Evolutionary conservation across 2,888 invertebrate species (phyloP), one percentile per base, ranked within the genome.

Genomic region (Zaprionus obscuricornis): DNA sequence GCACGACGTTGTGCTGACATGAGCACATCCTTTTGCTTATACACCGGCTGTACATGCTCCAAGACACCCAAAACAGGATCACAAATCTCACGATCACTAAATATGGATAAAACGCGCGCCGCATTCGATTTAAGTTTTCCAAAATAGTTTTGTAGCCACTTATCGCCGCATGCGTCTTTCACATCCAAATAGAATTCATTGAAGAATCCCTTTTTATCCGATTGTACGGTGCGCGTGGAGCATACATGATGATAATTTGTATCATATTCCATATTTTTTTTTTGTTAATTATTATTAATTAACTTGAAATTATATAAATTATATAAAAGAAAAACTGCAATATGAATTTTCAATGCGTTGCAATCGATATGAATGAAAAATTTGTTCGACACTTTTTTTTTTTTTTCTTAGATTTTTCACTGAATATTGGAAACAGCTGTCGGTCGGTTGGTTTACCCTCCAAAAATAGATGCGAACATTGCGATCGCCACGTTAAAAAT

Each of bases 191-290:
- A 92, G 65, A 95, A 92, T 31, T 92, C 92, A 66, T 92, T 91
- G 87, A 96, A 96, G 89, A 96, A 96, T 0, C 96, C 96, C 75
- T 94, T 93, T 58, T 92, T 91, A 72, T 94, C 93, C 0, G 95
- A 94, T 88, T 94, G 95, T 0, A 96, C 91, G 0, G 96, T 96
- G 58, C 93, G 92, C 76, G 93, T 92, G 77, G 95, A 95, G 89
- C 96, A 96, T 24, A 93, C 91, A 13, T 92, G 91, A 24, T 93
- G 92, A 85, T 93, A 95, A 2, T 91, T 87, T 66, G 91, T 65
- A 46, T 87, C 86, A 51, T 60, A 67, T 24, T 81, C 81, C 86
- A 85, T 86, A 2, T n/a, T 54, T 14, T 5, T 10, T 52, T 26
- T 20, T 18, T 14, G 18, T 7, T 31, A 73, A 72, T 71, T 62